These are phyloP conservation scores for Cryptocheilus praepositus DNA, from an alignment of 2,888 invertebrate species.

Conservation along the genomic window DNA sequence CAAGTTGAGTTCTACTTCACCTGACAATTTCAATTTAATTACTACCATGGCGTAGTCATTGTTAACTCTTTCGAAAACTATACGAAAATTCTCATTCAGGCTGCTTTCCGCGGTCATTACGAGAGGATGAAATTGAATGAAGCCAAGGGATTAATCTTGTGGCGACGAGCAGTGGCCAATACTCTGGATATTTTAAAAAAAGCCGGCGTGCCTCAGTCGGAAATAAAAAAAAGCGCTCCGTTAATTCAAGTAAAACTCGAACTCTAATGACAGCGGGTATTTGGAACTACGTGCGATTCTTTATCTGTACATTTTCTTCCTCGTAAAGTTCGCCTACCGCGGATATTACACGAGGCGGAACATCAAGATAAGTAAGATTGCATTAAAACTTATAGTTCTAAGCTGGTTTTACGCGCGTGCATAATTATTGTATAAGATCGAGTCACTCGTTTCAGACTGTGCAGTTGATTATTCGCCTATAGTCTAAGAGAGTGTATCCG, in stretches of 20 bases:
- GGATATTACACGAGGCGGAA: conserved; percentile 61
- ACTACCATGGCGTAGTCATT: too few species aligned
- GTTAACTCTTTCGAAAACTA: neutral
- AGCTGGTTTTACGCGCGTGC: too few species aligned
- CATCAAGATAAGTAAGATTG: conserved; percentile 44
- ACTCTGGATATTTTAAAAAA: conserved; percentile 64
- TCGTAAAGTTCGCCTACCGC: conserved; percentile 57
- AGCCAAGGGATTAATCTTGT: conserved; percentile 61
- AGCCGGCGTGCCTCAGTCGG: conserved; percentile 58
- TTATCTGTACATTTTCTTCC: conserved; percentile 5
- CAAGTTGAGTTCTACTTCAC: conserved; percentile 54
- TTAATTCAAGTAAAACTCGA: conserved; percentile 58
- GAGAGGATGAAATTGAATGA: conserved; percentile 60
- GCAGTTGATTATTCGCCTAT: neutral
- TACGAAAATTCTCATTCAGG: conserved; percentile 35
- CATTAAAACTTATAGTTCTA: neutral
- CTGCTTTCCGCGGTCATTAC: conserved; percentile 65
- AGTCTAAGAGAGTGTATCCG: too few species aligned
- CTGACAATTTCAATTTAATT: too few species aligned
- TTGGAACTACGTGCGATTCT: conserved; percentile 5
- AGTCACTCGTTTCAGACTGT: neutral
- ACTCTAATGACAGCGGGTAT: neutral
- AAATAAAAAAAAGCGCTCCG: conserved; percentile 55
- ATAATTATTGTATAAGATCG: too few species aligned
- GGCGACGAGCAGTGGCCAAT: conserved; percentile 64